Evolutionary conservation across 1,140 invertebrate genomes (phyloP).

Genomic region (Dendrolimus punctatus): DNA sequence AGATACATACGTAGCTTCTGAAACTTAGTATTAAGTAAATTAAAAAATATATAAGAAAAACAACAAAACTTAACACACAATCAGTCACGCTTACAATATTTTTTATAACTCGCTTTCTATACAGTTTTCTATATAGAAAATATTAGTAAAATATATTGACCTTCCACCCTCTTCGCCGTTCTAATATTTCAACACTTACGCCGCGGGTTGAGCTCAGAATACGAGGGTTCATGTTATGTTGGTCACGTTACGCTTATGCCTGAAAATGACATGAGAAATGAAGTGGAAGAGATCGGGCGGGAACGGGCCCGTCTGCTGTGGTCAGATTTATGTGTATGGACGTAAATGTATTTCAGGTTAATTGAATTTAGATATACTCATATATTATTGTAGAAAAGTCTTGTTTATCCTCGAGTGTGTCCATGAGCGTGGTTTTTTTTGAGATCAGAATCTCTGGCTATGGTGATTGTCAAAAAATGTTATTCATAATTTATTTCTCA

Average conservation of each 20-base stretch:
- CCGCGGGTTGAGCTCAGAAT: constrained; percentile 3
- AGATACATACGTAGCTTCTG: too few relatives aligned
- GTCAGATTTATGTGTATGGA: constrained; percentile 17
- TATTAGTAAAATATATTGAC: constrained; percentile 1
- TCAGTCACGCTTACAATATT: too few relatives aligned
- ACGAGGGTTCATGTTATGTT: constrained; percentile 18
- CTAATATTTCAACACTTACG: too few relatives aligned
- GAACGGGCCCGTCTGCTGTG: constrained; percentile 18
- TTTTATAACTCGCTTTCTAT: too few relatives aligned
- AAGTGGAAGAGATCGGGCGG: constrained; percentile 29
- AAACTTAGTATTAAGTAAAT: too few relatives aligned
- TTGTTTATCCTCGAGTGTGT: background rate
- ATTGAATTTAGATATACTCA: constrained; percentile 1
- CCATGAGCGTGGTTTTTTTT: constrained; percentile 1
- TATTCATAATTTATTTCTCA: too few relatives aligned
- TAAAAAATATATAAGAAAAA: too few relatives aligned
- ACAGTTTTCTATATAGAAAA: too few relatives aligned
- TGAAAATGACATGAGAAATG: constrained; percentile 38
- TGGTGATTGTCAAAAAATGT: background rate
- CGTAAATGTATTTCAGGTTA: constrained; percentile 9
- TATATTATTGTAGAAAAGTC: too few relatives aligned
- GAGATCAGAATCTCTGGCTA: background rate
- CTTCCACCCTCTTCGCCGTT: background rate
- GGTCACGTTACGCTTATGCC: constrained; percentile 19
- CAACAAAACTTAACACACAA: too few relatives aligned